Percentiles rank a stretch among this genome's conserved stretches.
These are phyloP conservation scores for Zeuzera pyrina DNA, from an alignment of 2,888 invertebrate species.

Conservation along the genomic window DNA sequence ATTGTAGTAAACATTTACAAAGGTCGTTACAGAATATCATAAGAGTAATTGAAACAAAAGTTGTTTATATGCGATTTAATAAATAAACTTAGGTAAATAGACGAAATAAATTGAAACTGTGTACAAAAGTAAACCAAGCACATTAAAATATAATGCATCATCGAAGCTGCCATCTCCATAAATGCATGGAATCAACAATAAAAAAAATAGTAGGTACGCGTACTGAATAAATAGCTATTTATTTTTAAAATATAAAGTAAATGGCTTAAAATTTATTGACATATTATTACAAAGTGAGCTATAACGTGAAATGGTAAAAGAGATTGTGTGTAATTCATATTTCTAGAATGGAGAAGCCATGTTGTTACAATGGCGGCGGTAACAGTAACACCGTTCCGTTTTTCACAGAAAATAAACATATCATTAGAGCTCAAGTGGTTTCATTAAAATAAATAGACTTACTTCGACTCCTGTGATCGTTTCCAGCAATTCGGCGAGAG, in stretches of 20 bases:
- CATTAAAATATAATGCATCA: too few species aligned
- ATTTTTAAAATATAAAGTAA: not conserved
- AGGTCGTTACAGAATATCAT: too few species aligned
- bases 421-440: slow-evolving; percentile 20
- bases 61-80: too few species aligned
- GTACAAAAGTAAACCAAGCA: too few species aligned
- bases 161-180: too few species aligned
- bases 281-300: not conserved
- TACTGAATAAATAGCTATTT: not conserved
- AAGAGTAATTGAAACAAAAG: too few species aligned
- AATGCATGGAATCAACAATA: too few species aligned
- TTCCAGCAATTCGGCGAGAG: slow-evolving; percentile 53
- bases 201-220: not conserved
- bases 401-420: slow-evolving; percentile 47
- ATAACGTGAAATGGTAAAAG: not conserved
- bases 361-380: slow-evolving; percentile 33
- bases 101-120: too few species aligned
- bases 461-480: slow-evolving; percentile 59
- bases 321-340: not conserved
- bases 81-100: too few species aligned
- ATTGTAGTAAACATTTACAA: too few species aligned
- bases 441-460: slow-evolving; percentile 16
- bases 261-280: not conserved
- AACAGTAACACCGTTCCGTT: slow-evolving; percentile 59
- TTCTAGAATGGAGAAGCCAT: slow-evolving; percentile 35